Conservation (phyloP, 2,797 vertebrate species). For the Neosalanx taihuensis region DNA sequence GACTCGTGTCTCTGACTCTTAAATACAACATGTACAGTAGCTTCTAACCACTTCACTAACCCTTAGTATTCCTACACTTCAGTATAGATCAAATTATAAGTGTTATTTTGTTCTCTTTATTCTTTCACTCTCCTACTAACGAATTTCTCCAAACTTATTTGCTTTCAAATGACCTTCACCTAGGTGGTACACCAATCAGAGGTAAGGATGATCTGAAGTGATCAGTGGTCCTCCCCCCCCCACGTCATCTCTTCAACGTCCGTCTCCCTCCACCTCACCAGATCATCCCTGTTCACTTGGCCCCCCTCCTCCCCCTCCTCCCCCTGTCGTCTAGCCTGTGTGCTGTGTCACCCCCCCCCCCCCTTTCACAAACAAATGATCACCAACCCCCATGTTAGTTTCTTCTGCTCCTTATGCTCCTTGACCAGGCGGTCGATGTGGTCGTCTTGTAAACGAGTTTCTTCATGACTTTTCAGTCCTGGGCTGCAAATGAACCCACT, state of each 20-base stretch:
- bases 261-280: conserved; percentile 36
- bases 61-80: conserved; percentile 24
- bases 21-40: conserved; percentile 20
- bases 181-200: conserved; percentile 80
- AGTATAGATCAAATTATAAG: conserved; percentile 34
- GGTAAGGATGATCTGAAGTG: conserved; percentile 71
- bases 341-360: conserved; percentile 34
- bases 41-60: conserved; percentile 40
- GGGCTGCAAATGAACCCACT: conserved; percentile 10
- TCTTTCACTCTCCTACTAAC: conserved; percentile 40
- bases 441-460: conserved; percentile 39
- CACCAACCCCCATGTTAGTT: conserved; percentile 61
- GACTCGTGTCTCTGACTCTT: background rate
- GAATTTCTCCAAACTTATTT: conserved; percentile 71
- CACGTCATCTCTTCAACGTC: conserved; percentile 31
- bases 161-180: conserved; percentile 70
- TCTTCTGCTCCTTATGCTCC: conserved; percentile 11
- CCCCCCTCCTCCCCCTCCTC: conserved; percentile 23
- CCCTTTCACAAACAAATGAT: conserved; percentile 63
- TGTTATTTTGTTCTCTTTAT: conserved; percentile 44
- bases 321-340: conserved; percentile 30
- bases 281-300: conserved; percentile 25
- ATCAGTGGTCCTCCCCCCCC: conserved; percentile 37
- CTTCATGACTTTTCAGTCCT: conserved; percentile 16
- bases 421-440: conserved; percentile 31